phyloP scores from a whole-genome alignment of 2,113 vertebrate species.

The Amphiprion ocellaris region DNA sequence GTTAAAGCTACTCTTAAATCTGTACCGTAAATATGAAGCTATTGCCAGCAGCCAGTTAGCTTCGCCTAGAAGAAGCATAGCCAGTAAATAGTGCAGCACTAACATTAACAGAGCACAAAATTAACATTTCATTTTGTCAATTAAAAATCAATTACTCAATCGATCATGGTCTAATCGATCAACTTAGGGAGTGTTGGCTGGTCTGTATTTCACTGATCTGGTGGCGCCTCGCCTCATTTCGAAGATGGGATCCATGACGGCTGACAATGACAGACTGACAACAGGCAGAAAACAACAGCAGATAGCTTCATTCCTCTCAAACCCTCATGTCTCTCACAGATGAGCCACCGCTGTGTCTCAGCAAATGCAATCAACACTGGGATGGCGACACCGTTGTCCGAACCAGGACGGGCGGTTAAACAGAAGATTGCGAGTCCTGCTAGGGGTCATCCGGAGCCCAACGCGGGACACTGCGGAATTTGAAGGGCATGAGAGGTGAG shows the following conservation, averaged over 20 bases:
- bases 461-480: conserved; percentile 67
- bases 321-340: background rate
- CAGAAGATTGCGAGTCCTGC: background rate
- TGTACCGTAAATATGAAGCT: too few species aligned
- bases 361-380: conserved; percentile 12
- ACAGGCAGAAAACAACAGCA: conserved; percentile 22
- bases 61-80: background rate
- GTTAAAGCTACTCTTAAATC: too few species aligned
- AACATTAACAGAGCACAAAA: too few species aligned
- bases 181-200: background rate
- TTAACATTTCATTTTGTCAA: too few species aligned
- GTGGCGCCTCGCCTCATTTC: background rate
- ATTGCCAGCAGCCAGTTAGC: background rate
- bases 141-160: background rate
- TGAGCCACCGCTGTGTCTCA: conserved; percentile 3
- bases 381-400: background rate
- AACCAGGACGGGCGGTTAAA: conserved; percentile 11
- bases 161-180: background rate
- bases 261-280: conserved; percentile 2
- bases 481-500: conserved; percentile 56
- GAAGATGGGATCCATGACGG: conserved; percentile 4
- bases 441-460: conserved; percentile 39
- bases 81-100: background rate
- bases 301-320: background rate
- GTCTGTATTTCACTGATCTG: background rate